Base-by-base conservation (phyloP, 2,113 vertebrate genomes). In the Hirundichthys speculiger region DNA sequence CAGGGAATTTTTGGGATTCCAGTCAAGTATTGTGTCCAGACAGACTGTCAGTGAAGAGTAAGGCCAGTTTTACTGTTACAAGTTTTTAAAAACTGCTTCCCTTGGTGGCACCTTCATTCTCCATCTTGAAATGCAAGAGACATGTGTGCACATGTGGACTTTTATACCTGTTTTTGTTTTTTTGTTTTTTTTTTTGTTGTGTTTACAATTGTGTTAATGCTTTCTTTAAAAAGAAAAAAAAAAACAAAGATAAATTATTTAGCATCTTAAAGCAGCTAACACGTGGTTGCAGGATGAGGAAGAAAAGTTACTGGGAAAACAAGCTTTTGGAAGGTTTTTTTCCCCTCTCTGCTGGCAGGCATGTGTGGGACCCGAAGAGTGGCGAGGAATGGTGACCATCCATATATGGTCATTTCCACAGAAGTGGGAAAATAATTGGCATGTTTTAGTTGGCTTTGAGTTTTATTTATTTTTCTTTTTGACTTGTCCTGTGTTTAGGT, bases 371-470 rank as follows among this genome's bases (percentile, higher is more conserved):
- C n/a, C n/a, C n/a, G n/a, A 64, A 58, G 30, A 10, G 11, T 34
- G 30, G 6, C 30, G 6, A 9, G 30, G 30, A 10, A 34, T 34
- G 6, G 30, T 34, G 30, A 56, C 51, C 43, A 46, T 63, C 80
- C 83, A 62, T 84, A 77, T 80, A 85, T 65, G 87, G 85, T 53
- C n/a, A 58, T 86, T 89, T 79, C 83, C 85, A 87, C 76, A 52
- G 69, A 43, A 19, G 59, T 42, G 27, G 62, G 48, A 42, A 53
- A 39, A 34, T 49, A 45, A 14, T 16, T 5, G 21, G 13, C 25
- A 19, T 80, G 63, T 83, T 74, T 56, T 21, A 43, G 40, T 74
- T 79, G 66, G 69, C 71, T 47, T 54, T 40, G 40, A 55, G 21
- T 57, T 68, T 11, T 66, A 70, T 34, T 34, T 34, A 7, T 34